Base-by-base conservation (phyloP, 2,797 vertebrate species). In the Clarias platycephalus region DNA sequence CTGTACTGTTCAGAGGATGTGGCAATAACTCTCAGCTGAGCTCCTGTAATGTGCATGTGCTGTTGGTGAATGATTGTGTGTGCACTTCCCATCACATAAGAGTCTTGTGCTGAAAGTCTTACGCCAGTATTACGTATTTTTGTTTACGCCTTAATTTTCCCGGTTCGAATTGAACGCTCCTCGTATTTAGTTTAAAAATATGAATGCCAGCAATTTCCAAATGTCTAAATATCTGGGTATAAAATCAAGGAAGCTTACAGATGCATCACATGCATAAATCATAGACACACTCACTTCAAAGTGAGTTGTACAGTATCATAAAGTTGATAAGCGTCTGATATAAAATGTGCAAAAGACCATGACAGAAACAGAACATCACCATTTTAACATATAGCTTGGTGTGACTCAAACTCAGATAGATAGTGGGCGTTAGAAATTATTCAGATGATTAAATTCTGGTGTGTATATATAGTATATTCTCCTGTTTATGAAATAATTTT, bases 351-450 rank as follows among this genome's bases (percentile, higher is more conserved):
- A 24, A 75, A 57, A 28, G 49, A 12, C 71, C 26, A 40, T 60
- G 28, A 34, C 74, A 57, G 53, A 76, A 76, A 58, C 24, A 77
- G 74, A 37, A 34, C 13, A 24, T 79, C 26, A 20, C 31, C 15
- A 44, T 80, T 64, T 66, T 49, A 28, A 63, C 26, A 18, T 67
- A 64, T 55, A 80, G 12, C 24, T 49, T 49, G 77, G 57, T 49
- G 57, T 55, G n/a, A 58, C 64, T 62, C 70, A 75, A 55, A 53
- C 28, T 70, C 53, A 78, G 55, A 82, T 37, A 78, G n/a, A 26
- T 44, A 37, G 60, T 22, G 16, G 62, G 78, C 16, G n/a, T 80
- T 66, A 6, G 62, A 66, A 66, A 82, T 71, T 60, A 82, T 71
- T 80, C 62, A 28, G 62, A 53, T 12, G 40, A 64, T 80, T 64